phyloP scores from a whole-genome alignment of 2,113 vertebrate genomes.

The Hypanus sabinus region DNA sequence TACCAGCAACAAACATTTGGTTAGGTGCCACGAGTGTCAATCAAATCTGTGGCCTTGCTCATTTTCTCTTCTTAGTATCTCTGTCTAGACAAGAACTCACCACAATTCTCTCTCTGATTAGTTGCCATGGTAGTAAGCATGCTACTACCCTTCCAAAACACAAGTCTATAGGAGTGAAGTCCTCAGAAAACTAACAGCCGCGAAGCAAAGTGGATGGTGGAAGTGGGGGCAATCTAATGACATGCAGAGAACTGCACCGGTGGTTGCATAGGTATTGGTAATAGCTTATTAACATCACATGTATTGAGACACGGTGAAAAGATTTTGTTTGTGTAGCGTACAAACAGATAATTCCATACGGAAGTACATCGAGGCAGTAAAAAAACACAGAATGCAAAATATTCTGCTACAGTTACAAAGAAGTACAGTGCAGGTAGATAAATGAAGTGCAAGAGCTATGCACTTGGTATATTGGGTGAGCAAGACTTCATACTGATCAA shows the following conservation, averaged over 20 bases:
- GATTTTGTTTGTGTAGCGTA: too few species aligned
- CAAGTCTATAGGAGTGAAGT: not conserved
- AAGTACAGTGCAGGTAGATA: too few species aligned
- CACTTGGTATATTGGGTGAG: too few species aligned
- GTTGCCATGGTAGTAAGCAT: not conserved
- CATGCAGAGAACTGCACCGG: not conserved
- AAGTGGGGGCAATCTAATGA: not conserved
- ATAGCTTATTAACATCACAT: too few species aligned
- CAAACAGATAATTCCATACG: too few species aligned
- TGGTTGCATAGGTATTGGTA: not conserved
- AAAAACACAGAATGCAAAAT: too few species aligned
- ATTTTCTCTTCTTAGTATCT: conserved; percentile 37
- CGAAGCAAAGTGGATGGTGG: not conserved
- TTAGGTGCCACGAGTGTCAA: not conserved
- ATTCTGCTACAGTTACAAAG: too few species aligned
- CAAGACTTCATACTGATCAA: too few species aligned
- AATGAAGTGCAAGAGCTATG: too few species aligned
- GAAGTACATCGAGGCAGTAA: too few species aligned
- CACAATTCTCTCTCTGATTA: not conserved
- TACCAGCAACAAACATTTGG: conserved; percentile 30
- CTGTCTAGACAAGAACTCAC: not conserved
- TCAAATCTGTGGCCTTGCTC: conserved; percentile 2
- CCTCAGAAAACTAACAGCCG: not conserved
- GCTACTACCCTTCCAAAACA: not conserved
- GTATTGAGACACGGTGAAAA: too few species aligned